These are phyloP conservation scores for Pygoscelis adeliae DNA, from an alignment of 2,113 vertebrate genomes.

Conservation along the genomic window DNA sequence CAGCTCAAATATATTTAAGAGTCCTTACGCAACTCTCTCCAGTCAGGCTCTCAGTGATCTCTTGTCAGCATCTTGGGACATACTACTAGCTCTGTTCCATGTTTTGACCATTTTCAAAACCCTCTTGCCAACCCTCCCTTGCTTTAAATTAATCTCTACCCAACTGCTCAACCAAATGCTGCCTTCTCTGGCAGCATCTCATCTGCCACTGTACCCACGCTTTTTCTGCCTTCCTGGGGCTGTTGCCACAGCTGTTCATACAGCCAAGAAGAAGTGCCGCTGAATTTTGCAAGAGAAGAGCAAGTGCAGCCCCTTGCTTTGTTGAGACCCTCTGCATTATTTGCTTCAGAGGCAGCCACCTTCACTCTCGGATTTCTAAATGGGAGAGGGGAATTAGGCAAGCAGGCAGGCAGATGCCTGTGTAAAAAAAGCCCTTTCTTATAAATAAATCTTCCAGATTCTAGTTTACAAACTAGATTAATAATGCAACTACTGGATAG, in stretches of 20 bases:
- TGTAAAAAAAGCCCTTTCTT: neutral
- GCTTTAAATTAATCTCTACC: slow-evolving; percentile 12
- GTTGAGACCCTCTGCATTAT: slow-evolving; percentile 19
- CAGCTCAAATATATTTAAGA: neutral
- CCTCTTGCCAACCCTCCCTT: neutral
- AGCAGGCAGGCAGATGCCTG: neutral
- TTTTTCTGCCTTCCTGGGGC: neutral
- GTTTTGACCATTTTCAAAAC: neutral
- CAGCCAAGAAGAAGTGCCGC: slow-evolving; percentile 24
- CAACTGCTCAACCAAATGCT: slow-evolving; percentile 60
- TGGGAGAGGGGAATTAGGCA: neutral
- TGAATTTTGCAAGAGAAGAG: slow-evolving; percentile 67
- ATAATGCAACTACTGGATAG: neutral
- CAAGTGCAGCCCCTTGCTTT: neutral
- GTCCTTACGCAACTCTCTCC: neutral
- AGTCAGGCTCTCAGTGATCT: neutral
- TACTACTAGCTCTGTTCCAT: neutral
- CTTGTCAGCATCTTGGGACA: slow-evolving; percentile 14
- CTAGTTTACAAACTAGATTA: neutral
- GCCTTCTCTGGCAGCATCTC: neutral
- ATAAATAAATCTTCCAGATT: slow-evolving; percentile 23
- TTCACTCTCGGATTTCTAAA: neutral
- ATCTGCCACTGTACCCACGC: neutral
- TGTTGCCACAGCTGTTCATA: slow-evolving; percentile 45
- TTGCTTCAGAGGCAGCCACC: slow-evolving; percentile 26